phyloP scores from a whole-genome alignment of 2,888 invertebrate genomes.

The Cylloceria caligata region DNA sequence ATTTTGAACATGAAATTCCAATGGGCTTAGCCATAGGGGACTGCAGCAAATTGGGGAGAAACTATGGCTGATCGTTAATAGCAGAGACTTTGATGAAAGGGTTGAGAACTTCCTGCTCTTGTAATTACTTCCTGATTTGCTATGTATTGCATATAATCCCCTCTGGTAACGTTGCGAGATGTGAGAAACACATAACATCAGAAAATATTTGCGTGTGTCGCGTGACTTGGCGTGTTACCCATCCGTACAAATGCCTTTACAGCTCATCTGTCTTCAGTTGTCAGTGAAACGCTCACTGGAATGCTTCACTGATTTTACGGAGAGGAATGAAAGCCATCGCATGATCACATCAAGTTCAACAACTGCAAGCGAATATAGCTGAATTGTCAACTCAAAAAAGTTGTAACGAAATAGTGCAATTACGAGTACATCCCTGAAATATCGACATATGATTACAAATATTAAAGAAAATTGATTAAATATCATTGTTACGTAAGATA shows the following conservation, averaged over 20 bases:
- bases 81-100: constrained; percentile 52
- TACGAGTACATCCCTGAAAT: too few relatives aligned
- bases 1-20: constrained; percentile 29
- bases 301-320: neutral
- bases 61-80: constrained; percentile 30
- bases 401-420: too few relatives aligned
- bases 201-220: constrained; percentile 45
- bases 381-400: neutral
- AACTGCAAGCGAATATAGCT: neutral
- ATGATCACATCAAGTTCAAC: neutral
- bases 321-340: neutral
- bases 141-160: neutral
- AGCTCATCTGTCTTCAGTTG: constrained; percentile 9
- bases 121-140: constrained; percentile 66
- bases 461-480: too few relatives aligned
- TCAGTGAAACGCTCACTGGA: constrained; percentile 1
- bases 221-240: constrained; percentile 1
- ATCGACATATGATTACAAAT: too few relatives aligned
- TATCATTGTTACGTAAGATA: too few relatives aligned
- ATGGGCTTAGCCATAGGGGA: constrained; percentile 18
- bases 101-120: constrained; percentile 63
- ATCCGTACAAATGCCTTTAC: constrained; percentile 3
- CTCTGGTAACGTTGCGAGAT: neutral
- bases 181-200: neutral
- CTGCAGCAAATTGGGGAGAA: constrained; percentile 37